Conservation (phyloP, 1,140 invertebrate species). For the Neelides sp. region DNA sequence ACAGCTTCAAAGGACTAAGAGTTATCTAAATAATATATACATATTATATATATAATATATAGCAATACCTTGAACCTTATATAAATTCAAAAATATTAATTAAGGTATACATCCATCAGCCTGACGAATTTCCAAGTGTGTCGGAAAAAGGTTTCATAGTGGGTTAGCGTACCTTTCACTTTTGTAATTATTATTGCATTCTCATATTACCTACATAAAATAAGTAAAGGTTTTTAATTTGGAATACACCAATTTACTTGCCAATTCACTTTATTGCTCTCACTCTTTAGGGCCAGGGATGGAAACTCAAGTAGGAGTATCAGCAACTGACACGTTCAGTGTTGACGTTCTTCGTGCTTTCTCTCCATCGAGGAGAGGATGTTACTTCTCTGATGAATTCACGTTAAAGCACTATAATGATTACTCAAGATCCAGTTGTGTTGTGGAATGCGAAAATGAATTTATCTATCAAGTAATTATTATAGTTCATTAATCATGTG, state of each 20-base stretch:
- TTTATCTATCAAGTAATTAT: constrained; percentile 18
- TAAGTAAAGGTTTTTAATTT: too few species aligned
- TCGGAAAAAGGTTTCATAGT: constrained; percentile 29
- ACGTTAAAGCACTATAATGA: constrained; percentile 26
- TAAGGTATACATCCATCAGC: constrained; percentile 28
- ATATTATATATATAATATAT: background rate
- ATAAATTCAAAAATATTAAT: too few species aligned
- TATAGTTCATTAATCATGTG: too few species aligned
- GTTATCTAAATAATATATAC: background rate
- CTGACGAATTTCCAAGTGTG: constrained; percentile 30
- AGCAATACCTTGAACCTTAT: too few species aligned
- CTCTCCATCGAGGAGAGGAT: constrained; percentile 8
- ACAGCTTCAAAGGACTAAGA: constrained; percentile 28
- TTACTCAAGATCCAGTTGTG: constrained; percentile 27
- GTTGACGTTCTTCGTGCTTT: constrained; percentile 13
- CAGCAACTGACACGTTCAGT: constrained; percentile 14
- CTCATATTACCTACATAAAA: too few species aligned
- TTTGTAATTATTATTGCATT: too few species aligned
- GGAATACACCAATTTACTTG: too few species aligned
- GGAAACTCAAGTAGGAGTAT: constrained; percentile 19
- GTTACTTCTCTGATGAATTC: constrained; percentile 28
- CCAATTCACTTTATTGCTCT: too few species aligned
- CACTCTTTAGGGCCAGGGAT: too few species aligned
- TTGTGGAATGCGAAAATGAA: constrained; percentile 27
- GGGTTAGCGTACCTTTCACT: too few species aligned